Evolutionary conservation across 1,140 invertebrate species (phyloP), one percentile per base, ranked within the genome.

Genomic region (Megathymus violae): DNA sequence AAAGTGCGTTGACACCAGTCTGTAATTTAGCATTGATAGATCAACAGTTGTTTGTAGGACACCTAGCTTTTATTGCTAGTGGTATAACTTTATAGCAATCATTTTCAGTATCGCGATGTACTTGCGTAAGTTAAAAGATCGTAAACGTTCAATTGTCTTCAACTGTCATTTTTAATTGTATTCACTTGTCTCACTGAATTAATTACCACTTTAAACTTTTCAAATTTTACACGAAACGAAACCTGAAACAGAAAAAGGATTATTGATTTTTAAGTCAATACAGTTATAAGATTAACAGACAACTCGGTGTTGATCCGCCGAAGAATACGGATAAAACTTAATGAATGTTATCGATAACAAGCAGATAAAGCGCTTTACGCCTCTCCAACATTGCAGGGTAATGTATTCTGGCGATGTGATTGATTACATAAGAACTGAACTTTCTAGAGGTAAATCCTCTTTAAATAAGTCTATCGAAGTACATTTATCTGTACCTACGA

Each of bases 1-100:
- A 88, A 96, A 96, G 86, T 96, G 95, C 87, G 96, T 96, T 81
- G 96, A 96, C 62, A 96, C 95, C 82, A 96, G 93, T 92, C 96
- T 94, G 94, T 96, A 95, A 92, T 95, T 96, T 93, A 96, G 95
- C 96, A 96, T 96, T 91, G 85, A 90, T 76, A 75, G 71, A 63
- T 75, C 43, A 68, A 72, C 61, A 43, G 66, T 59, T 62, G 68
- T 74, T 60, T 31, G 78, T 47, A 46, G 84, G 77, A 79, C 68
- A 41, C 60, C 56, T 79, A 78, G 80, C 82, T 74, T 76, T 56
- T 52, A 62, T 67, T 58, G 47, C 67, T 71, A 69, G 13, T 79
- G 70, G 19, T 62, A 50, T 54, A 59, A 64, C 61, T 41, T 64
- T 68, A 73, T 80, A 54, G 17, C 70, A 41, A 46, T 65, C 58